phyloP scores from a whole-genome alignment of 2,113 vertebrate species.

The Morone chrysops region DNA sequence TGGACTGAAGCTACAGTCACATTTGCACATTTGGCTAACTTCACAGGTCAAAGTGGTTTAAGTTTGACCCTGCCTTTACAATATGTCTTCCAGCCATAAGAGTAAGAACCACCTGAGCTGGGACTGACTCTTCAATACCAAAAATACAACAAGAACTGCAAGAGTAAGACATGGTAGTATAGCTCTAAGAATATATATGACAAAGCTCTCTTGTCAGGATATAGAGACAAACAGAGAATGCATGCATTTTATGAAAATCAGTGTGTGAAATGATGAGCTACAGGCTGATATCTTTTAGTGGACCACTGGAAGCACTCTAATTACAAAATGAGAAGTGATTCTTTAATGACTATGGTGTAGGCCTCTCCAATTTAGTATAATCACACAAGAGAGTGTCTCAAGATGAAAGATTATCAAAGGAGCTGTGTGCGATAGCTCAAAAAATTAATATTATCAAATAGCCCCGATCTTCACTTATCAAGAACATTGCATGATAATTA shows the following conservation, averaged over 20 bases:
- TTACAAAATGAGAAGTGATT: conserved; percentile 80
- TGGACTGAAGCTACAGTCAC: neutral
- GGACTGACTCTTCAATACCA: neutral
- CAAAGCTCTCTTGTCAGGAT: neutral
- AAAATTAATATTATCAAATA: conserved; percentile 80
- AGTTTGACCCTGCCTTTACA: neutral
- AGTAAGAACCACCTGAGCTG: too few species aligned
- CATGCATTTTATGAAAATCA: neutral
- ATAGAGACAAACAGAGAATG: neutral
- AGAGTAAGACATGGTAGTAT: neutral
- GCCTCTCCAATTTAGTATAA: conserved; percentile 82
- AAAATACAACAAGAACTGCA: neutral
- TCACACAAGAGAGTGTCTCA: conserved; percentile 76
- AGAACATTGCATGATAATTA: conserved; percentile 75
- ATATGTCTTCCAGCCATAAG: neutral
- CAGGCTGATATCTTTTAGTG: conserved; percentile 44
- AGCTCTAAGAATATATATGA: too few species aligned
- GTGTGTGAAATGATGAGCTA: neutral
- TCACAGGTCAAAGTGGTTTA: conserved; percentile 21
- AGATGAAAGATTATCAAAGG: conserved; percentile 83
- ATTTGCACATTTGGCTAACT: neutral
- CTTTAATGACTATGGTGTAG: conserved; percentile 79
- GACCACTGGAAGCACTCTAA: conserved; percentile 72
- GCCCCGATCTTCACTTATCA: conserved; percentile 79
- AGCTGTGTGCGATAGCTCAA: conserved; percentile 68